Evolutionary conservation across 2,113 vertebrate genomes (phyloP), one percentile per base, ranked within the genome.

Genomic region (Podarcis raffonei): DNA sequence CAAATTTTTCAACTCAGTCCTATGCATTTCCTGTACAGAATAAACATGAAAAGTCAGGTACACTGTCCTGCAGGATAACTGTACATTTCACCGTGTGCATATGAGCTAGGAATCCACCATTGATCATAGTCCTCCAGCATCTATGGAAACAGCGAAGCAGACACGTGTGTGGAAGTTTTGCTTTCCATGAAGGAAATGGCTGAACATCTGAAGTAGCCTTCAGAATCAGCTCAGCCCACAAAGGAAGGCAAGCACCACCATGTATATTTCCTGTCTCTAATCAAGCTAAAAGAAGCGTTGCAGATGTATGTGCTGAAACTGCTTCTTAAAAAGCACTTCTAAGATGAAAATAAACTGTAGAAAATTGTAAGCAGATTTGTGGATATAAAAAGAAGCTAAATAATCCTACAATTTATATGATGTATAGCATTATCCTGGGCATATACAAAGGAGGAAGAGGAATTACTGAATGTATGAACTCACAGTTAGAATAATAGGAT

Each of bases 401-500:
- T 20, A 53, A 79, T 83, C 74, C 79, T 72, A 1, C 0, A 77
- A 27, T 80, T 68, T 57, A 71, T 3, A 84, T 87, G 0, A 8
- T 72, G 76, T 53, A 8, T 88, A 79, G 71, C 83, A 89, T 53
- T 90, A 91, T 71, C 42, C 85, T 37, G 16, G 76, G 23, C 12
- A 84, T 13, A 84, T 1, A n/a, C 32, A 1, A 90, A 87, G 27
- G 2, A 93, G 81, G 69, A 32, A 27, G 62, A 84, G 53, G 15
- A 53, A 91, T 85, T 82, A 87, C 74, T 92, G 4, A 48, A 86
- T 81, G 13, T 39, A 88, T 2, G 42, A 76, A 80, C 57, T 39
- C 74, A 92, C 0, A 4, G 65, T 62, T 42, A 77, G 37, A 93
- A 78, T 48, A 92, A 82, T 0, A 1, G 68, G 65, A 91, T 35